Evolutionary conservation across 2,113 vertebrate genomes (phyloP).

Genomic region (Semnornis frantzii): DNA sequence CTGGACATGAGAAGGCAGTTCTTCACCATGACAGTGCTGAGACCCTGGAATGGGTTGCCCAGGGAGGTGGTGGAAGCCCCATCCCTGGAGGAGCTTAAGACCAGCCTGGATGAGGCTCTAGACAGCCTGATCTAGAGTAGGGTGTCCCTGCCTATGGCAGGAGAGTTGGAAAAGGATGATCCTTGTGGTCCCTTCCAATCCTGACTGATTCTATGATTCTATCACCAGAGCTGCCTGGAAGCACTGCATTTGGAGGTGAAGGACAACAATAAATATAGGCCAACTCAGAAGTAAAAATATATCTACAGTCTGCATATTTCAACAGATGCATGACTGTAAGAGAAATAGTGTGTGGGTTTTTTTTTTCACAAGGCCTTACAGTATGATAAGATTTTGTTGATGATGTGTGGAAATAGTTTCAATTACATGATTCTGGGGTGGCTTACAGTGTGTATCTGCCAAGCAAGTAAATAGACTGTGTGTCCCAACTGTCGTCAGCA

Average conservation of each 20-base stretch:
- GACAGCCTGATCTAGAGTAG: too few relatives aligned
- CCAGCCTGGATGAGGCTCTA: too few relatives aligned
- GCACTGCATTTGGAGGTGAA: background rate
- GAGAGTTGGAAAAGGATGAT: too few relatives aligned
- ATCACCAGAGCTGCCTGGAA: background rate
- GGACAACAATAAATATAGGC: background rate
- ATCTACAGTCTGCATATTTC: background rate
- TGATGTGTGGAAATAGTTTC: background rate
- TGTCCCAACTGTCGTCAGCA: rapidly evolving
- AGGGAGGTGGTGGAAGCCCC: too few relatives aligned
- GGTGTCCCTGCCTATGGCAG: too few relatives aligned
- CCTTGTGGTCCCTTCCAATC: too few relatives aligned
- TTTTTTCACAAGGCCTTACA: background rate
- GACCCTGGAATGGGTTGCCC: too few relatives aligned
- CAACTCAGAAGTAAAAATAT: background rate
- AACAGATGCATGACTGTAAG: background rate
- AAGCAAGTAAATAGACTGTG: background rate
- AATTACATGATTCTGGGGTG: rapidly evolving
- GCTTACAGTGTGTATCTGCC: background rate
- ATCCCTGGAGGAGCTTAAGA: too few relatives aligned
- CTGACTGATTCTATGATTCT: too few relatives aligned
- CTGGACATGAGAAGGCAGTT: too few relatives aligned
- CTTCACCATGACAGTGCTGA: too few relatives aligned
- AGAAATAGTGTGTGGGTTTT: background rate
- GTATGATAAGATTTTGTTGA: background rate